These are phyloP conservation scores for Hybognathus amarus DNA, from an alignment of 2,797 vertebrate species.

Conservation along the genomic window DNA sequence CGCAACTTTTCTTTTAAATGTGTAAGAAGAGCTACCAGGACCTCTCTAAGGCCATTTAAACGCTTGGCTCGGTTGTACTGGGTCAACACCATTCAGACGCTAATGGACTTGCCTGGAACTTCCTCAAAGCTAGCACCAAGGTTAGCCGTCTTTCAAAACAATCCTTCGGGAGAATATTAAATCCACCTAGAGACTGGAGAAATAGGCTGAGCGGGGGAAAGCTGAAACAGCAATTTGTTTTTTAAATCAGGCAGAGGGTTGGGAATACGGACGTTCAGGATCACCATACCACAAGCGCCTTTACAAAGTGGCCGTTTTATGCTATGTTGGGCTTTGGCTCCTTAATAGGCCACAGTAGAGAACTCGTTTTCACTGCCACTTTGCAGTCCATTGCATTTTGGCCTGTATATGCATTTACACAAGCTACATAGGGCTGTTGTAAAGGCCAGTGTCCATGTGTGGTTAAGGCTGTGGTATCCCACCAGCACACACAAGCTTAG, in stretches of 20 bases:
- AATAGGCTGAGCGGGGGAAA: slow-evolving; percentile 64
- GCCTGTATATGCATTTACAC: slow-evolving; percentile 58
- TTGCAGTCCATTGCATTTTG: slow-evolving; percentile 68
- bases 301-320: slow-evolving; percentile 69
- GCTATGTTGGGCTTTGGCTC: slow-evolving; percentile 67
- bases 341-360: slow-evolving; percentile 66
- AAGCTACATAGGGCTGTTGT: slow-evolving; percentile 16
- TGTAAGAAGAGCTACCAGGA: slow-evolving; percentile 37
- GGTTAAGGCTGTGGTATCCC: background rate
- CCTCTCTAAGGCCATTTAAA: slow-evolving; percentile 63
- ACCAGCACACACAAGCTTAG: slow-evolving; percentile 17
- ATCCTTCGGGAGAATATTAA: slow-evolving; percentile 75
- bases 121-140: slow-evolving; percentile 64
- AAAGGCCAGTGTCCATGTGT: slow-evolving; percentile 48
- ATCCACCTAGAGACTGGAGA: slow-evolving; percentile 67
- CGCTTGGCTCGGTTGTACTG: slow-evolving; percentile 64
- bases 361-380: slow-evolving; percentile 53
- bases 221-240: slow-evolving; percentile 57
- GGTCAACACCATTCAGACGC: slow-evolving; percentile 70
- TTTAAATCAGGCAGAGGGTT: slow-evolving; percentile 68
- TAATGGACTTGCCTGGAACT: slow-evolving; percentile 72
- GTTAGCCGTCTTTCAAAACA: slow-evolving; percentile 61
- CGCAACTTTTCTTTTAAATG: slow-evolving; percentile 55
- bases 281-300: slow-evolving; percentile 46
- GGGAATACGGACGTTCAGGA: slow-evolving; percentile 64